phyloP scores from a whole-genome alignment of 2,888 invertebrate genomes.

The Melanostoma mellinum region DNA sequence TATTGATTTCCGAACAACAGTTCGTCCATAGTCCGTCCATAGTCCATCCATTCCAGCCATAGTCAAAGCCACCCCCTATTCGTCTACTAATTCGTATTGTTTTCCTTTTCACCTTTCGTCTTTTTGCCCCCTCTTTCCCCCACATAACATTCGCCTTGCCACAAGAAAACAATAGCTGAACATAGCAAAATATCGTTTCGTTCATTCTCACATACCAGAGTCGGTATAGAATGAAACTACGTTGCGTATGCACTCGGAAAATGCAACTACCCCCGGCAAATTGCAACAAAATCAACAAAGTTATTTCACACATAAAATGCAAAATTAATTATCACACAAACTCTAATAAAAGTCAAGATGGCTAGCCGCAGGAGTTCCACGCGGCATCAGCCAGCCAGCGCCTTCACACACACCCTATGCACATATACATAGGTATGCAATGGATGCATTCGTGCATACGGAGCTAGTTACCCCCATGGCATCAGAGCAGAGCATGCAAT shows the following conservation, averaged over 20 bases:
- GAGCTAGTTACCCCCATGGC: background rate
- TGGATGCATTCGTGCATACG: too few relatives aligned
- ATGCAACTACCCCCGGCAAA: constrained; percentile 60
- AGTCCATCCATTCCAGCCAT: background rate
- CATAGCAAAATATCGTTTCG: background rate
- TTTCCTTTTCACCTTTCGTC: constrained; percentile 6
- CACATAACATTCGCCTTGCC: too few relatives aligned
- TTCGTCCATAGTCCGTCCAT: background rate
- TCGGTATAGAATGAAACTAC: constrained; percentile 15
- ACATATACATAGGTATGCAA: too few relatives aligned
- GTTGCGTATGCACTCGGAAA: background rate
- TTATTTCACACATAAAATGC: constrained; percentile 71
- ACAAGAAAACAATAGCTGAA: constrained; percentile 6
- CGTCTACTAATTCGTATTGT: constrained; percentile 25
- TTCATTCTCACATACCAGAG: too few relatives aligned
- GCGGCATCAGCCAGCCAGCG: constrained; percentile 8
- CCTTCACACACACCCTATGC: background rate
- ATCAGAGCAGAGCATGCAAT: constrained; percentile 29
- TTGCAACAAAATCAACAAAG: constrained; percentile 71
- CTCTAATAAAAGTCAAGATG: constrained; percentile 67
- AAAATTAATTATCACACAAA: constrained; percentile 72
- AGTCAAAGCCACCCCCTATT: constrained; percentile 1
- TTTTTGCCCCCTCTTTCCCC: background rate
- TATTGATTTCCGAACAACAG: constrained; percentile 61
- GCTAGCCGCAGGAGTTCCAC: constrained; percentile 64